phyloP scores from a whole-genome alignment of 2,797 vertebrate genomes.

The Pseudomugil gertrudae region DNA sequence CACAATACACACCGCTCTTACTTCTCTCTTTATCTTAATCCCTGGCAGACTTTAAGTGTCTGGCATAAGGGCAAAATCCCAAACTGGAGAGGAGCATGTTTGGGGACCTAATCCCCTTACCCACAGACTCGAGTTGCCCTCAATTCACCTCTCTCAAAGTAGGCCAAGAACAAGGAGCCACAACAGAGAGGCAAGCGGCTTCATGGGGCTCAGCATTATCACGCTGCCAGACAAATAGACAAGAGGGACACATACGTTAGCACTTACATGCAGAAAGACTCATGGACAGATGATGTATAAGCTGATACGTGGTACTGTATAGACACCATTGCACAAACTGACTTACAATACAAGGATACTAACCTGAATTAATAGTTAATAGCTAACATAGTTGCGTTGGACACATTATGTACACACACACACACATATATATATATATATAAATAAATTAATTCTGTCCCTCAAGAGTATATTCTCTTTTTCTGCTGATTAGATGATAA shows the following conservation, averaged over 20 bases:
- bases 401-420: background rate
- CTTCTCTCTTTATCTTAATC: slow-evolving; percentile 84
- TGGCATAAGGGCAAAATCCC: slow-evolving; percentile 80
- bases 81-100: slow-evolving; percentile 82
- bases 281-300: slow-evolving; percentile 62
- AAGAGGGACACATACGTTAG: slow-evolving; percentile 45
- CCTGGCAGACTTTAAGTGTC: slow-evolving; percentile 85
- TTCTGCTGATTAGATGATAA: slow-evolving; percentile 45
- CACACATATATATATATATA: background rate
- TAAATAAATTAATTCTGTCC: background rate
- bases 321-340: slow-evolving; percentile 34
- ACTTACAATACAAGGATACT: slow-evolving; percentile 36
- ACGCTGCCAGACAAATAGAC: slow-evolving; percentile 55
- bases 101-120: slow-evolving; percentile 81
- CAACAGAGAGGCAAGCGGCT: slow-evolving; percentile 72
- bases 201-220: slow-evolving; percentile 67
- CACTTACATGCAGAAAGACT: slow-evolving; percentile 35
- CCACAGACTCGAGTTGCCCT: slow-evolving; percentile 78
- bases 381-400: background rate
- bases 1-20: slow-evolving; percentile 75
- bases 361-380: slow-evolving; percentile 27
- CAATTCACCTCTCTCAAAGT: slow-evolving; percentile 83
- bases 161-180: slow-evolving; percentile 84
- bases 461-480: slow-evolving; percentile 10
- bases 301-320: slow-evolving; percentile 34